Evolutionary conservation across 2,797 vertebrate species (phyloP).

Genomic region (Syngnathus acus): DNA sequence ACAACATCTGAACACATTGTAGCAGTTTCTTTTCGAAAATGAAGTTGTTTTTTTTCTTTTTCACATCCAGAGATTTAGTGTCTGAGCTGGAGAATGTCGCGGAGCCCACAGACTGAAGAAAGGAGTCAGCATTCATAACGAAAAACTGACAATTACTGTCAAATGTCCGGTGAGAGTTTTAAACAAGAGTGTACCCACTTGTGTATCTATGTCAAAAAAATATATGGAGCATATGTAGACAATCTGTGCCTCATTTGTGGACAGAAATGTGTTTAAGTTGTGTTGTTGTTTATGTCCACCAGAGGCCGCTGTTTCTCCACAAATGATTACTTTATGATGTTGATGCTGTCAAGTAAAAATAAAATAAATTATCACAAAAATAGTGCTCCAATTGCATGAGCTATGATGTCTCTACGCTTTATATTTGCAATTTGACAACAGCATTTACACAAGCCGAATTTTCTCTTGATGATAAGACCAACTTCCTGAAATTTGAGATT

Average conservation of each 20-base stretch:
- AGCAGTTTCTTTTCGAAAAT: neutral
- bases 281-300: neutral
- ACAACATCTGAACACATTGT: neutral
- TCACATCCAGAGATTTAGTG: slow-evolving; percentile 37
- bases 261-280: neutral
- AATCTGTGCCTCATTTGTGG: neutral
- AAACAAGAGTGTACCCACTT: slow-evolving; percentile 3
- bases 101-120: slow-evolving; percentile 35
- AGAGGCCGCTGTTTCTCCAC: neutral
- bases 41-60: slow-evolving; percentile 1
- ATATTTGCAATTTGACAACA: neutral
- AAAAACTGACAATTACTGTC: neutral
- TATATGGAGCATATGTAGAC: neutral
- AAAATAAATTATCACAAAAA: neutral
- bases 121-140: neutral
- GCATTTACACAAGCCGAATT: neutral
- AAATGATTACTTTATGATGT: neutral
- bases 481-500: neutral
- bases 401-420: neutral
- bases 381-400: neutral
- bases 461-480: neutral
- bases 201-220: slow-evolving; percentile 23
- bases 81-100: slow-evolving; percentile 45
- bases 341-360: neutral
- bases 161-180: neutral